Base-by-base conservation (phyloP, 2,113 vertebrate species). In the Cyanistes caeruleus region DNA sequence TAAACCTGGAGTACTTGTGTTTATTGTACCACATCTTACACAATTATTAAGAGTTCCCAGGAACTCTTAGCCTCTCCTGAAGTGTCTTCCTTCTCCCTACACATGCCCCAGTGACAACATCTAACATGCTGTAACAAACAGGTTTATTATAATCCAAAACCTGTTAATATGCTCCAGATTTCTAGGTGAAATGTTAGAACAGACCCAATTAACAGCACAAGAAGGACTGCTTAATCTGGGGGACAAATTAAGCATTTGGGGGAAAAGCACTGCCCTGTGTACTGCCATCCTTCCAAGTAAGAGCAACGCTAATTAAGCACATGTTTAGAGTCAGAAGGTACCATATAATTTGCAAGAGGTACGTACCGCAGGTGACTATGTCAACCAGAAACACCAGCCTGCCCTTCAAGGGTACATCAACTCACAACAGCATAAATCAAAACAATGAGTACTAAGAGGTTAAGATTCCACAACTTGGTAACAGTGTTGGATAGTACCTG, bases 1-100 rank as follows among this genome's bases (percentile, higher is more conserved):
- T 76, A 96, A 96, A 93, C 75, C 83, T 70, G 68, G 33, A 88
- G 16, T 35, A 77, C 76, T 80, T 70, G 18, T 74, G 64, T 90
- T 91, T 88, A 90, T 64, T 44, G 55, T 46, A 90, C 15, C 1
- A 77, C 86, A 63, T 62, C 72, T 78, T 68, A 80, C 55, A 88
- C 24, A 77, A 51, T 15, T 30, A 17, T 55, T 46, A 72, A 21
- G 41, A 74, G 52, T 41, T 92, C 90, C 33, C 79, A 69, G 46
- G 59, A 86, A 84, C 0, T 28, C 31, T 68, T 6, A 59, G 87
- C 43, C n/a, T 74, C 84, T 87, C 64, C 80, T 60, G 33, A 55
- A 92, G 64, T 3, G 3, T 51, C 85, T 88, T 3, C 0, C 49
- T 73, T 80, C 51, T 69, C n/a, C 33, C 46, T 76, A 49, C 49